Conservation (phyloP, 2,797 vertebrate species). For the Microcaecilia unicolor region DNA sequence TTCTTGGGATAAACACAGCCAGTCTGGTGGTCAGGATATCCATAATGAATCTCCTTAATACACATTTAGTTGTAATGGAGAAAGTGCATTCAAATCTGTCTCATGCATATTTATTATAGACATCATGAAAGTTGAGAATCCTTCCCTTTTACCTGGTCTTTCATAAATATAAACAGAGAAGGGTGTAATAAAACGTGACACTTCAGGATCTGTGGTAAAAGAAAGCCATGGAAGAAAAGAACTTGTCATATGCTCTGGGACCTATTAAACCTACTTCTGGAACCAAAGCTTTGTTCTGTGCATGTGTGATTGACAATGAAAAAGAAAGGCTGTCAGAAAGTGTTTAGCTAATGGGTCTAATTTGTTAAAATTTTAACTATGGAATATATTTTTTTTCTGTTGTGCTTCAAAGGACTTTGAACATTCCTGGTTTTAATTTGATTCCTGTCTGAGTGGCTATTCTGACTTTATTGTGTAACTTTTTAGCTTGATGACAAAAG, state of each 20-base stretch:
- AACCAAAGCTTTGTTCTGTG: conserved; percentile 44
- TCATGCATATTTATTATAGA: too few species aligned
- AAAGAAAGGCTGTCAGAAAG: conserved; percentile 43
- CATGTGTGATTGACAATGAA: conserved; percentile 42
- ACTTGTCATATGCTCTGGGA: conserved; percentile 49
- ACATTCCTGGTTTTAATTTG: conserved; percentile 38
- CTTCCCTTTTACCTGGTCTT: too few species aligned
- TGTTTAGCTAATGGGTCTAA: conserved; percentile 54
- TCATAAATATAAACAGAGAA: conserved; percentile 11
- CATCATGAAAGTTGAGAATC: too few species aligned
- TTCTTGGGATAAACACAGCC: too few species aligned
- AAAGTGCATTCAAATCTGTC: too few species aligned
- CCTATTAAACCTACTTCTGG: conserved; percentile 40
- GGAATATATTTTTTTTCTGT: conserved; percentile 41
- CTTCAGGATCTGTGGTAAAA: conserved; percentile 26
- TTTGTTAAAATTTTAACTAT: conserved; percentile 54
- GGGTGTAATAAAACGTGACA: conserved; percentile 37
- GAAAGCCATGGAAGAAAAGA: conserved; percentile 37
- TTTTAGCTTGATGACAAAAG: too few species aligned
- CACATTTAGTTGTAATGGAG: too few species aligned
- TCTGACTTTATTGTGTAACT: too few species aligned
- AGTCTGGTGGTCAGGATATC: too few species aligned
- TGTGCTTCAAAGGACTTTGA: conserved; percentile 41
- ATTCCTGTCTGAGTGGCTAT: too few species aligned
- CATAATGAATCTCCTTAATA: too few species aligned